Conservation (phyloP, 2,113 vertebrate genomes). For the Psammodynastes pulverulentus region DNA sequence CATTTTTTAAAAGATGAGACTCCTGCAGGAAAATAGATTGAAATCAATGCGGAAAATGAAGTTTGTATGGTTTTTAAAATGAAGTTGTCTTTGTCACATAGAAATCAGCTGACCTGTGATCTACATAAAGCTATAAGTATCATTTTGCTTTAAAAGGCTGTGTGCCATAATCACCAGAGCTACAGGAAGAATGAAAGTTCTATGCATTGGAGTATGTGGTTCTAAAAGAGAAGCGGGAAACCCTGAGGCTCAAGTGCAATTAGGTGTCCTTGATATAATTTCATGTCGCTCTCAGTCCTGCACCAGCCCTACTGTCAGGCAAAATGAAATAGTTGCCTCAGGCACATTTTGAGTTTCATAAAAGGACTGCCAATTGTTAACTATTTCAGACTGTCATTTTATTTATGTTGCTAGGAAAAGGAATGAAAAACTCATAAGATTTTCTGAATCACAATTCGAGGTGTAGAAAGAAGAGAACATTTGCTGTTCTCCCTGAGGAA, state of each 20-base stretch:
- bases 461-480: neutral
- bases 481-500: neutral
- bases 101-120: neutral
- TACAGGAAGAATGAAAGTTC: slow-evolving; percentile 26
- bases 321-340: neutral
- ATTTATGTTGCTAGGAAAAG: neutral
- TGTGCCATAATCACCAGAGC: neutral
- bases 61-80: neutral
- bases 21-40: neutral
- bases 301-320: neutral
- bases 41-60: neutral
- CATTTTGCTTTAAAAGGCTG: neutral
- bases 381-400: neutral
- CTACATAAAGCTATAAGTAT: neutral
- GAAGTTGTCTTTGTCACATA: neutral
- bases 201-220: neutral
- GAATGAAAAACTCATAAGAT: neutral
- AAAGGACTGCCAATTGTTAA: neutral
- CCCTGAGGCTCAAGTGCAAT: neutral
- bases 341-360: neutral
- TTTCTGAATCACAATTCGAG: neutral
- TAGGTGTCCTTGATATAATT: neutral
- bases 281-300: neutral
- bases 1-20: neutral
- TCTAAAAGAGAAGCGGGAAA: neutral